Evolutionary conservation across 2,888 invertebrate genomes (phyloP).

Genomic region (Diploptera punctata): DNA sequence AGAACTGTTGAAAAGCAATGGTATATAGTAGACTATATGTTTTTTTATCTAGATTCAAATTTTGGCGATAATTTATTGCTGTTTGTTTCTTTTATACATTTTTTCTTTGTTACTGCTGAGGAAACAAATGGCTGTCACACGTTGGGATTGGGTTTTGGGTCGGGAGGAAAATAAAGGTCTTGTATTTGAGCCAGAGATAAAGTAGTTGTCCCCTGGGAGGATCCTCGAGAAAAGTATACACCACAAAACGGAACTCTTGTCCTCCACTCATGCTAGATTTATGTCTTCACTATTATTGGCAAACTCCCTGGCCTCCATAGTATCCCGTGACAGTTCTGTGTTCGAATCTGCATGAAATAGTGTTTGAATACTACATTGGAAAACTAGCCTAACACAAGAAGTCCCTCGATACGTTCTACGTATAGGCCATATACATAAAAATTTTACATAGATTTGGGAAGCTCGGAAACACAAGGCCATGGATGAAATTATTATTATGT

Average conservation of each 20-base stretch:
- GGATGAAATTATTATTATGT: too few species aligned
- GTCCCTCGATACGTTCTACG: not conserved
- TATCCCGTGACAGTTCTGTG: slow-evolving; percentile 16
- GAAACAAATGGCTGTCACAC: slow-evolving; percentile 41
- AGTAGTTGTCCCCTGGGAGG: slow-evolving; percentile 38
- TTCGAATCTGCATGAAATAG: slow-evolving; percentile 23
- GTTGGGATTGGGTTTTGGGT: slow-evolving; percentile 41
- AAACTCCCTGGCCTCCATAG: slow-evolving; percentile 27
- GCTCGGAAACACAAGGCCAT: too few species aligned
- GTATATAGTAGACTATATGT: too few species aligned
- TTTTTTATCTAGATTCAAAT: slow-evolving; percentile 34
- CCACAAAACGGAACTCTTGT: not conserved
- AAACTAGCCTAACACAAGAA: not conserved
- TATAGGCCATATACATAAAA: too few species aligned
- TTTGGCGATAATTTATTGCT: slow-evolving; percentile 39
- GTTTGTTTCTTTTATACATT: slow-evolving; percentile 42
- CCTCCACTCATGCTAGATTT: slow-evolving; percentile 26
- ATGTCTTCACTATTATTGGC: slow-evolving; percentile 36
- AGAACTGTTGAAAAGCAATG: too few species aligned
- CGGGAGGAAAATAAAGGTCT: slow-evolving; percentile 36
- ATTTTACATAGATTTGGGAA: too few species aligned
- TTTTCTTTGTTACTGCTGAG: slow-evolving; percentile 25
- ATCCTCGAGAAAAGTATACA: slow-evolving; percentile 22
- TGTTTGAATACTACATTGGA: not conserved
- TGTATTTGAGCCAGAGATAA: slow-evolving; percentile 40